A percentile compares a stretch with the other conserved stretches of the same genome.
Evolutionary conservation across 1,140 invertebrate genomes (phyloP).

Genomic region (Zaprionus lachaisei): DNA sequence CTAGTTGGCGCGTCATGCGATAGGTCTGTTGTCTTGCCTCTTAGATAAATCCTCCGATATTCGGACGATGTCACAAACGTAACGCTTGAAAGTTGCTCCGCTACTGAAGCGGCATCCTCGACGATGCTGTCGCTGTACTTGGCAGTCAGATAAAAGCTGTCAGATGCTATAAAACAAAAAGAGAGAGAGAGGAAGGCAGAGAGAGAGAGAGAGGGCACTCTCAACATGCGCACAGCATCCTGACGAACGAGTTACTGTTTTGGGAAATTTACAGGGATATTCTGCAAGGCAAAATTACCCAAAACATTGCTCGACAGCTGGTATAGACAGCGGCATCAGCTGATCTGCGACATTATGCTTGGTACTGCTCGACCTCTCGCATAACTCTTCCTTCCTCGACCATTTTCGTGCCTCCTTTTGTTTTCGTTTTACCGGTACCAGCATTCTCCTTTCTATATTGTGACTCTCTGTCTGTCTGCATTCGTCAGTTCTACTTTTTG

Average conservation of each 20-base stretch:
- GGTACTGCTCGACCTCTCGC: not conserved
- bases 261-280: constrained; percentile 39
- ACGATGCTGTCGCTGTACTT: constrained; percentile 36
- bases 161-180: constrained; percentile 60
- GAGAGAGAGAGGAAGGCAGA: not conserved
- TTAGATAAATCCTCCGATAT: constrained; percentile 14
- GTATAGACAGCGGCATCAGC: constrained; percentile 38
- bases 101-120: constrained; percentile 59
- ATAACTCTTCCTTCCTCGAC: not conserved
- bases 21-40: constrained; percentile 1
- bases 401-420: not conserved
- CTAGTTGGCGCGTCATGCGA: constrained; percentile 17
- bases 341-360: constrained; percentile 24
- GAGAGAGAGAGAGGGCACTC: constrained; percentile 5
- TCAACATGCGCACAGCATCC: constrained; percentile 70
- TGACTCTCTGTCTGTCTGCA: constrained; percentile 9
- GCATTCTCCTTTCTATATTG: not conserved
- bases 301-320: constrained; percentile 68
- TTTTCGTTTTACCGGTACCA: constrained; percentile 15
- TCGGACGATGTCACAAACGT: constrained; percentile 59
- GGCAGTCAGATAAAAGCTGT: constrained; percentile 60
- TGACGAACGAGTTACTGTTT: constrained; percentile 17
- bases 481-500: constrained; percentile 1
- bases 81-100: constrained; percentile 75
- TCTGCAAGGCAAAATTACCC: constrained; percentile 54